Evolutionary conservation across 2,888 invertebrate genomes (phyloP).

Genomic region (Hypomecis punctinalis): DNA sequence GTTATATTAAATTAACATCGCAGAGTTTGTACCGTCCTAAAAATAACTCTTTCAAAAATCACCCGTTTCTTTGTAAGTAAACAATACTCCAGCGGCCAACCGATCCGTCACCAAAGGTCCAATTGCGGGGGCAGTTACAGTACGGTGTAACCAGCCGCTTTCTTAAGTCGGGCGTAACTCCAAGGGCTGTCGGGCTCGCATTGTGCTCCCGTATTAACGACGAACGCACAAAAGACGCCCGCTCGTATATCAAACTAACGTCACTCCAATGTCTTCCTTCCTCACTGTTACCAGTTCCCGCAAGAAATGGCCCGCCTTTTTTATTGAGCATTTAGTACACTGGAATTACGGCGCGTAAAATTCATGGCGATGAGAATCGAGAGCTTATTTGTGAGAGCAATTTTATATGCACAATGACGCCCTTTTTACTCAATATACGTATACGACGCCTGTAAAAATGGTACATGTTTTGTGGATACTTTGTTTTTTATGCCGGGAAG

Average conservation of each 20-base stretch:
- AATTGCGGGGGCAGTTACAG: constrained; percentile 31
- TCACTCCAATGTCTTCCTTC: constrained; percentile 84
- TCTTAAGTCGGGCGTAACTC: constrained; percentile 75
- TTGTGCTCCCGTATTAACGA: constrained; percentile 80
- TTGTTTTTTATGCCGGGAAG: constrained; percentile 24
- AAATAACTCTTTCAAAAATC: too few relatives aligned
- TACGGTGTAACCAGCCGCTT: constrained; percentile 58
- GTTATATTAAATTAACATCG: too few relatives aligned
- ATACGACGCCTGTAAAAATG: constrained; percentile 27
- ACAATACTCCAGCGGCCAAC: constrained; percentile 33
- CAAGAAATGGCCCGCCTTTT: constrained; percentile 76
- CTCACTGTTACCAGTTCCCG: constrained; percentile 71
- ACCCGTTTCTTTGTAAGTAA: not conserved
- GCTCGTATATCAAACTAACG: constrained; percentile 84
- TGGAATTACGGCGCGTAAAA: constrained; percentile 74
- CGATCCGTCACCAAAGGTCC: constrained; percentile 35
- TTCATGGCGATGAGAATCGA: constrained; percentile 54
- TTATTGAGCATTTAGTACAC: constrained; percentile 78
- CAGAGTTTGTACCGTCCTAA: too few relatives aligned
- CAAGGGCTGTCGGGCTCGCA: constrained; percentile 69
- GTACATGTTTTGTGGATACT: constrained; percentile 17
- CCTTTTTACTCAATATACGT: constrained; percentile 30
- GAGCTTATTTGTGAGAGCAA: constrained; percentile 43
- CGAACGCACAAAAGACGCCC: constrained; percentile 77
- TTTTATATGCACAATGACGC: constrained; percentile 41